Conservation (phyloP, 2,888 invertebrate species). For the Eurytoma adleriae region DNA sequence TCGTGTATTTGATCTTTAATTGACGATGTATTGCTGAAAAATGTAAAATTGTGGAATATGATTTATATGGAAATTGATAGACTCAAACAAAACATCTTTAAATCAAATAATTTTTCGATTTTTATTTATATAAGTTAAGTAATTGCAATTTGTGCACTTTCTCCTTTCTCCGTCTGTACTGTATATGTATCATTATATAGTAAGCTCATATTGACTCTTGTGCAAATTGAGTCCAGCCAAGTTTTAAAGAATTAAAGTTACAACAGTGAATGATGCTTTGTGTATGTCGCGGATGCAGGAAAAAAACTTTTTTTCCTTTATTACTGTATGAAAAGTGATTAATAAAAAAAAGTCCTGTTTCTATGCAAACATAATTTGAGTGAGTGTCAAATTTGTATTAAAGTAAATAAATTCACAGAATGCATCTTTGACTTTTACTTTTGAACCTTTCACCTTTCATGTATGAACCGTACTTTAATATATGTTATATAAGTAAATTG, state of each 20-base stretch:
- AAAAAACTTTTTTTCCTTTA: slow-evolving; percentile 61
- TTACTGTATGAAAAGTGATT: slow-evolving; percentile 62
- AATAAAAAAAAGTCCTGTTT: slow-evolving; percentile 66
- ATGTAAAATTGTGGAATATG: slow-evolving; percentile 42
- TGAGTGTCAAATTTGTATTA: slow-evolving; percentile 75
- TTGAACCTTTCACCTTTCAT: neutral
- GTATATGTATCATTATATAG: slow-evolving; percentile 55
- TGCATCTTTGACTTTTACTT: slow-evolving; percentile 55
- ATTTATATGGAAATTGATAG: slow-evolving; percentile 25
- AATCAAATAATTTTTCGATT: slow-evolving; percentile 27
- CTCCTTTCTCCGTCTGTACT: slow-evolving; percentile 57
- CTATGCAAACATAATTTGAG: slow-evolving; percentile 68
- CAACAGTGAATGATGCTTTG: slow-evolving; percentile 59
- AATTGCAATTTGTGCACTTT: slow-evolving; percentile 50
- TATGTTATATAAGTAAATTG: too few species aligned
- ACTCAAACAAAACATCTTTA: slow-evolving; percentile 24
- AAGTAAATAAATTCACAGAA: slow-evolving; percentile 73
- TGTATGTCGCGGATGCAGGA: slow-evolving; percentile 63
- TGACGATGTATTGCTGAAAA: slow-evolving; percentile 24
- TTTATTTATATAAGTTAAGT: slow-evolving; percentile 35
- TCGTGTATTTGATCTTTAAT: slow-evolving; percentile 44
- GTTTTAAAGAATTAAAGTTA: slow-evolving; percentile 51
- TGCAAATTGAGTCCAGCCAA: slow-evolving; percentile 50
- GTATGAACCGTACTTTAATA: too few species aligned
- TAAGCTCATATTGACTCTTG: slow-evolving; percentile 49